These are phyloP conservation scores for Peromyscus melanophrys DNA, from an alignment of 2,797 vertebrate genomes.

Conservation along the genomic window DNA sequence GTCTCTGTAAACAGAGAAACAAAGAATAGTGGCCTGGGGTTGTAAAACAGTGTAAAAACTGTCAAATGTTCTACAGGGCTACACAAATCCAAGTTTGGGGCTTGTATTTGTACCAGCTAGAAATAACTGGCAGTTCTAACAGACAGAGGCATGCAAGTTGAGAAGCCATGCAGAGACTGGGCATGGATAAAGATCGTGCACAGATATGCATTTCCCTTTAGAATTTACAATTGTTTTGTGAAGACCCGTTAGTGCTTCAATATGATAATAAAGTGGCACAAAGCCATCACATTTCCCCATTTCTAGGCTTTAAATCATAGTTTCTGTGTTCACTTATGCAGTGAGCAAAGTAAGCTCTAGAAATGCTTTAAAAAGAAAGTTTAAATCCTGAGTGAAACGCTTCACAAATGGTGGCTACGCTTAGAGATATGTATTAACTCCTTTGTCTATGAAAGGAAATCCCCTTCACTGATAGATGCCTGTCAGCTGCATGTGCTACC, in stretches of 20 bases:
- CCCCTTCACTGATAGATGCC: background rate
- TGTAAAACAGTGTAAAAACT: background rate
- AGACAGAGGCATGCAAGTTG: background rate
- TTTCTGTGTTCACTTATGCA: background rate
- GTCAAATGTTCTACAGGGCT: background rate
- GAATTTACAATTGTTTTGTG: slow-evolving; percentile 10
- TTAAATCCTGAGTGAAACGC: background rate
- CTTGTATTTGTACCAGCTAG: background rate
- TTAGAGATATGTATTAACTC: background rate
- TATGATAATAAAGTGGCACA: background rate
- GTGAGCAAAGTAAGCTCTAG: slow-evolving; percentile 24
- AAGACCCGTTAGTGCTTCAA: background rate
- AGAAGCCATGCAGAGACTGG: background rate
- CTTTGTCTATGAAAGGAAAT: slow-evolving; percentile 11
- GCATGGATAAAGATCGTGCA: background rate
- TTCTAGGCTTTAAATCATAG: slow-evolving; percentile 43
- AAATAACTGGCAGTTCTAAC: background rate
- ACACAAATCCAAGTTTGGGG: background rate
- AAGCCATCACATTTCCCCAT: background rate
- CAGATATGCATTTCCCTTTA: background rate
- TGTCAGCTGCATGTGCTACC: background rate
- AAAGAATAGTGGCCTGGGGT: background rate
- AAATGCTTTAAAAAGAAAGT: slow-evolving; percentile 1
- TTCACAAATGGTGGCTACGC: background rate
- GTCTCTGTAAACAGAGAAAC: slow-evolving; percentile 9